Percentiles rank a stretch among this genome's conserved stretches.
phyloP scores from a whole-genome alignment of 2,888 invertebrate species.

The Microplitis manilae region DNA sequence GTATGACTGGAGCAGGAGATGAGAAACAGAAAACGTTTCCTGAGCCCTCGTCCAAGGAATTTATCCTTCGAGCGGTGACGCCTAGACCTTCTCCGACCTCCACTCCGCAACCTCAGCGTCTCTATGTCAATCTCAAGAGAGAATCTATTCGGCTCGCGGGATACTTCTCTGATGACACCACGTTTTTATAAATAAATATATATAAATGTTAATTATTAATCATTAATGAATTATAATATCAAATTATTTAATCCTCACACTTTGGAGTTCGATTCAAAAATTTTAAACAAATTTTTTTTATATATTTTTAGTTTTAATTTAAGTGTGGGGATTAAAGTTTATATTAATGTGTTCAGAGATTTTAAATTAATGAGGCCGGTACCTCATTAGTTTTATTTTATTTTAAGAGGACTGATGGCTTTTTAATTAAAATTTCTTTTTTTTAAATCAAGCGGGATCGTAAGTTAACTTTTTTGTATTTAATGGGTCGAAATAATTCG shows the following conservation, averaged over 20 bases:
- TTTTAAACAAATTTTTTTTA: too few relatives aligned
- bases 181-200: slow-evolving; percentile 73
- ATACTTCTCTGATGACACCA: slow-evolving; percentile 85
- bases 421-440: background rate
- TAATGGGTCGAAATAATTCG: too few relatives aligned
- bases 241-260: slow-evolving; percentile 1
- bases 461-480: background rate
- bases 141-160: slow-evolving; percentile 83
- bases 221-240: background rate
- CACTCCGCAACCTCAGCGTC: slow-evolving; percentile 77
- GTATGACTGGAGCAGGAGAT: slow-evolving; percentile 59
- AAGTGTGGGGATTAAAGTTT: too few relatives aligned
- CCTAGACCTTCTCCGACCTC: slow-evolving; percentile 78
- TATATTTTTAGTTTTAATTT: too few relatives aligned
- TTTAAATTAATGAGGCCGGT: background rate
- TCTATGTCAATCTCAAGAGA: slow-evolving; percentile 80
- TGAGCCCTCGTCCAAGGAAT: slow-evolving; percentile 76
- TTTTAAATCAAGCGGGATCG: background rate
- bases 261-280: background rate
- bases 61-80: slow-evolving; percentile 77
- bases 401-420: background rate
- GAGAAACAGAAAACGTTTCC: slow-evolving; percentile 72
- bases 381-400: slow-evolving; percentile 2
- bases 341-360: background rate
- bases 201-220: background rate